Evolutionary conservation across 23 tunicate species (phyloP).

Genomic region (Halocynthia aurantium): DNA sequence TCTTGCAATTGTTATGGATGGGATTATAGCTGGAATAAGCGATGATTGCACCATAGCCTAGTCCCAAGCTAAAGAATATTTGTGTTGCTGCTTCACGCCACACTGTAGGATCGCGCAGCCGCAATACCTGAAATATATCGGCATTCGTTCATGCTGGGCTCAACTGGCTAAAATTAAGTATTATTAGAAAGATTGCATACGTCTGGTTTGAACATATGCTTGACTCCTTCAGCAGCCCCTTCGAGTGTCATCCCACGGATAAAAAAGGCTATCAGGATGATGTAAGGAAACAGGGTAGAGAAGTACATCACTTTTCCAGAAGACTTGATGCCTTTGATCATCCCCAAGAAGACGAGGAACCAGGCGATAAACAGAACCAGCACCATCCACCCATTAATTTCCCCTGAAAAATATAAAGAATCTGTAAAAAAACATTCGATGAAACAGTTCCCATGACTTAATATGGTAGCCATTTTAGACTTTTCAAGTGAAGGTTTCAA

Average conservation of each 20-base stretch:
- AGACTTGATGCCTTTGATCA: constrained; percentile 87
- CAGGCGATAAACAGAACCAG: constrained; percentile 59
- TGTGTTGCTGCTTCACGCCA: constrained; percentile 97
- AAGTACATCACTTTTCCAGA: constrained; percentile 97
- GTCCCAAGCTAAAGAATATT: constrained; percentile 88
- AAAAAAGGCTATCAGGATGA: constrained; percentile 76
- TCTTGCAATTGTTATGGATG: constrained; percentile 64
- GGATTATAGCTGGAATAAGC: constrained; percentile 94
- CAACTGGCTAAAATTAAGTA: neutral
- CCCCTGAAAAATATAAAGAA: constrained; percentile 31
- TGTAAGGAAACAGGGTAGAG: constrained; percentile 83
- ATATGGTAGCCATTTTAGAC: neutral
- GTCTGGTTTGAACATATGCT: constrained; percentile 87
- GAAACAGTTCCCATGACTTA: too few relatives aligned
- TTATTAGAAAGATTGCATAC: constrained; percentile 30
- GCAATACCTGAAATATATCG: constrained; percentile 16
- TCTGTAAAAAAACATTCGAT: neutral
- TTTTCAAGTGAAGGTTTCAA: neutral
- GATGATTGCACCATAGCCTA: constrained; percentile 91
- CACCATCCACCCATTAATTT: constrained; percentile 81
- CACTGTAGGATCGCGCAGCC: constrained; percentile 45
- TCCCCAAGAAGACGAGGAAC: constrained; percentile 75
- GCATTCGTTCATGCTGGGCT: neutral
- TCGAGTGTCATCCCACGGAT: constrained; percentile 81
- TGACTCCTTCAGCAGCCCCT: constrained; percentile 76